Evolutionary conservation across 2,797 vertebrate genomes (phyloP).

Genomic region (Eremophila alpestris): DNA sequence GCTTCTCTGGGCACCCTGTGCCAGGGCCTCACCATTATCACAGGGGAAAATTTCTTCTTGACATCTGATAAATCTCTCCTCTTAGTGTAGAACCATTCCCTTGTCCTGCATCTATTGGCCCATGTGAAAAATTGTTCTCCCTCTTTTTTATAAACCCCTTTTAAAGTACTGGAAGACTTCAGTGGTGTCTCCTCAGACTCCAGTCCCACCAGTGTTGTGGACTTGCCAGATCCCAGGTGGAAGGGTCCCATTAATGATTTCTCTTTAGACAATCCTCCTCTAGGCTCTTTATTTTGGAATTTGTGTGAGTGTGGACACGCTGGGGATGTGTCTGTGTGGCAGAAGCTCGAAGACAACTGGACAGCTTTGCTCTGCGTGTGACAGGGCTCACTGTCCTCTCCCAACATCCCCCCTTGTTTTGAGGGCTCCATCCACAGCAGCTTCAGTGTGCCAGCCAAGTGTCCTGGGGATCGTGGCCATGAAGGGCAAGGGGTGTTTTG

Average conservation of each 20-base stretch:
- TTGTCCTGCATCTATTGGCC: neutral
- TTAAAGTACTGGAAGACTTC: too few species aligned
- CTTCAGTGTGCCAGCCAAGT: neutral
- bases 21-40: neutral
- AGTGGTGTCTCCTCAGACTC: neutral
- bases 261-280: neutral
- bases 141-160: neutral
- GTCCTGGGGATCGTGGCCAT: neutral
- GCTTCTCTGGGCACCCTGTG: neutral
- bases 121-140: neutral
- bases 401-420: neutral
- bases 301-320: fast-evolving
- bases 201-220: neutral
- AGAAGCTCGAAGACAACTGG: neutral
- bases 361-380: neutral
- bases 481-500: neutral
- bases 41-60: neutral
- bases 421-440: neutral
- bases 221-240: neutral
- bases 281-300: neutral
- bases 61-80: neutral
- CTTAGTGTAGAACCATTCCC: neutral
- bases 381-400: neutral
- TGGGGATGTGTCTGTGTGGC: neutral
- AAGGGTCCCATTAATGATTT: neutral